A percentile compares a stretch with the other conserved stretches of the same genome.
Evolutionary conservation across 2,113 vertebrate genomes (phyloP).

Genomic region (Odontophorus gujanensis): DNA sequence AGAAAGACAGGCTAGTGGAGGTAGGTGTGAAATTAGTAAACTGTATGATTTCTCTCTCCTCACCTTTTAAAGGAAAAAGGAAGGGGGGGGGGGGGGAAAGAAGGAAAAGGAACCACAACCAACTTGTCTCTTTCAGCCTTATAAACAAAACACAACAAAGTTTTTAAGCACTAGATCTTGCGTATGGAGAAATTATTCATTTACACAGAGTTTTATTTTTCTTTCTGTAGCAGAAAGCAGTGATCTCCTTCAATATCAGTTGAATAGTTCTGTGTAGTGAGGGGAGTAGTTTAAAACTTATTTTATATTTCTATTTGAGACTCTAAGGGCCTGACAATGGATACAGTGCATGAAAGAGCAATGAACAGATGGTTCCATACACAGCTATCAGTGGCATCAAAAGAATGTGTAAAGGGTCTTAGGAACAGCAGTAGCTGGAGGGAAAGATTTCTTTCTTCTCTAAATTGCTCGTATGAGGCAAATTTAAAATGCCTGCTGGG

Average conservation of each 20-base stretch:
- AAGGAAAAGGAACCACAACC: not conserved
- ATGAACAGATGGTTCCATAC: not conserved
- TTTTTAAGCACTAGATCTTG: not conserved
- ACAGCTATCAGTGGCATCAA: not conserved
- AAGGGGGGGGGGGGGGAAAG: too few species aligned
- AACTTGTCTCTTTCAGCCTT: not conserved
- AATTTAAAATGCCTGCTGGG: not conserved
- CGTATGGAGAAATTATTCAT: not conserved
- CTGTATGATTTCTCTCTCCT: not conserved
- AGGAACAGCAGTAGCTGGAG: not conserved
- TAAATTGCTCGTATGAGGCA: not conserved
- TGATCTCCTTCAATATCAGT: not conserved
- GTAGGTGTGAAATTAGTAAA: not conserved
- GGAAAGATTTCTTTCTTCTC: not conserved
- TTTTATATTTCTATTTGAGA: not conserved
- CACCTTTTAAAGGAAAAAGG: not conserved
- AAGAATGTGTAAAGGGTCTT: not conserved
- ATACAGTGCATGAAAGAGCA: not conserved
- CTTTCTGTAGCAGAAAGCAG: not conserved
- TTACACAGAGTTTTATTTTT: not conserved
- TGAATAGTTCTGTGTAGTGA: not conserved
- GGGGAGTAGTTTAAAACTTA: not conserved
- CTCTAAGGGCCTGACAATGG: not conserved
- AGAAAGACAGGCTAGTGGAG: not conserved
- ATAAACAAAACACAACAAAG: not conserved